phyloP scores from a whole-genome alignment of 2,797 vertebrate genomes.

The Aphelocoma californica region DNA sequence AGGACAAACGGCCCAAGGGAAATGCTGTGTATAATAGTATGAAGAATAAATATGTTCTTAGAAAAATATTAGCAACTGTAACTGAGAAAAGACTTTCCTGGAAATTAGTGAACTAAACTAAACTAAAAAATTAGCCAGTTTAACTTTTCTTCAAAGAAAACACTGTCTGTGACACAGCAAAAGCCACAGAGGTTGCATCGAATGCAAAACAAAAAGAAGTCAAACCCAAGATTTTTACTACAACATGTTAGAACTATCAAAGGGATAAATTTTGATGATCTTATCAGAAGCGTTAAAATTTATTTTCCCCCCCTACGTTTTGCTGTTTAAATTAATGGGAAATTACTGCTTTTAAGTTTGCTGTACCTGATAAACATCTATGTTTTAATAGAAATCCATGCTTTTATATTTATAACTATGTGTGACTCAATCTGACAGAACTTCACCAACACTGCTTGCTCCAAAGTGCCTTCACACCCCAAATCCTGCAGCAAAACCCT shows the following conservation, averaged over 20 bases:
- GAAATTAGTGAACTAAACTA: not conserved
- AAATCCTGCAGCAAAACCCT: not conserved
- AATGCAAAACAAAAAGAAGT: not conserved
- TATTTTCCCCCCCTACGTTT: accelerated
- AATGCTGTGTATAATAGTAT: not conserved
- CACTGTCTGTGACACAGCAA: not conserved
- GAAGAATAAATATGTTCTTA: not conserved
- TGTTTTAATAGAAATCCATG: not conserved
- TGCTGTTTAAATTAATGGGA: not conserved
- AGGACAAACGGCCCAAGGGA: not conserved
- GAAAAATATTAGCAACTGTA: not conserved
- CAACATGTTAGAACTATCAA: not conserved
- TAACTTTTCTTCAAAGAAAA: not conserved
- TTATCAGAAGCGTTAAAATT: not conserved
- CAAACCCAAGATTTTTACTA: not conserved
- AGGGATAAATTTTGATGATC: not conserved
- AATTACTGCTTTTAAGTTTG: not conserved
- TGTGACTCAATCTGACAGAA: not conserved
- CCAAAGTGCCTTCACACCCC: not conserved
- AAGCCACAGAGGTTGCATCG: not conserved
- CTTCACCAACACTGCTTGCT: not conserved
- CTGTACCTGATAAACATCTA: not conserved
- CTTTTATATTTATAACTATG: not conserved
- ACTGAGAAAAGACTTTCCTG: not conserved
- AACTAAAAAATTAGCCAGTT: not conserved